Base-by-base conservation (phyloP, 2,888 invertebrate species). In the Rhamphomyia laevipes region DNA sequence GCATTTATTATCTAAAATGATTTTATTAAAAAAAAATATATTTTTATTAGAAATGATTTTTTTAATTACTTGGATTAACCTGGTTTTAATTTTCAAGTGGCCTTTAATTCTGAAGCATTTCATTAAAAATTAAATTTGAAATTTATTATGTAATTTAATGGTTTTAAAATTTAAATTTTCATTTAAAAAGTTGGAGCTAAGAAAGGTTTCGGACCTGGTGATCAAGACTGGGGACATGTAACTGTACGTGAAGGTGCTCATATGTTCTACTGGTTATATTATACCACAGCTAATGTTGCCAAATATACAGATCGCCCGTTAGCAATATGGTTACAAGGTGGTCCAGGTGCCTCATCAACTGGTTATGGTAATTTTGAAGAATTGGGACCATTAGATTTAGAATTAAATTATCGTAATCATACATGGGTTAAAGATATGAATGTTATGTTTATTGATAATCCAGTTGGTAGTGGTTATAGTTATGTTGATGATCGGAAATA, bases 261-360 rank as follows among this genome's bases (percentile, higher is more conserved):
- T 58, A 85, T 87, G 82, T 90, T 91, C 67, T 91, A 86, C 76
- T 91, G 90, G 89, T 67, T 92, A 33, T 89, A 85, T 63, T 83
- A 84, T 61, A 84, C 84, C 13, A 81, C 81, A 0, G 78, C 81
- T 1, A 70, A 75, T 45, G 80, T 79, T 0, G 55, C 61, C 5
- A 73, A 73, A 42, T 77, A 79, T 60, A 77, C 77, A 0, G 77
- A 84, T 2, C 74, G 78, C 38, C 92, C 92, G 0, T 69, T 91
- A 23, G 72, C 89, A n/a, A 81, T 92, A 48, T 92, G 92, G 91
- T 73, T 92, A 12, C 84, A 91, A 75, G 91, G 92, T 5, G 91
- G 91, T 0, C 91, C 91, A 0, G 91, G 79, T 1, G 83, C 80
- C 1, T 86, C 86, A 0, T 83, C 85, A 7, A 84, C 86, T 0